These are phyloP conservation scores for Linurgus olivaceus DNA, from an alignment of 2,797 vertebrate genomes.

Conservation along the genomic window DNA sequence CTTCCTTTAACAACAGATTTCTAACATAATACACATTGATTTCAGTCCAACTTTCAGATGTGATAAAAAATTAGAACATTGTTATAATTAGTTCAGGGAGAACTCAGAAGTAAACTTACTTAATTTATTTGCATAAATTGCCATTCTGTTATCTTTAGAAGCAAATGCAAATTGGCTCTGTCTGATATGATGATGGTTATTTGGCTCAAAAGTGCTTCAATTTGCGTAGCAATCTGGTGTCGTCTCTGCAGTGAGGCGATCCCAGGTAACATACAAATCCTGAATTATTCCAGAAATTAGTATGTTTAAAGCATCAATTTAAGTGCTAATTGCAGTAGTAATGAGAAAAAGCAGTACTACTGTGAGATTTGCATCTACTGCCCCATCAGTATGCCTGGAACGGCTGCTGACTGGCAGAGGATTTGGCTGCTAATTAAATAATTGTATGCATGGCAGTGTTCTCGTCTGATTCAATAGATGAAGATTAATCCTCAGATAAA, in stretches of 20 bases:
- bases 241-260: conserved; percentile 82
- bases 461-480: conserved; percentile 91
- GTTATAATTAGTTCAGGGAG: conserved; percentile 85
- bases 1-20: conserved; percentile 71
- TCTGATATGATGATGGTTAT: conserved; percentile 86
- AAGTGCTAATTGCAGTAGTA: conserved; percentile 98
- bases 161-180: conserved; percentile 83
- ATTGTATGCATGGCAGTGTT: conserved; percentile 96
- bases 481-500: conserved; percentile 99
- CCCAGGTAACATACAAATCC: conserved; percentile 90
- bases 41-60: conserved; percentile 78
- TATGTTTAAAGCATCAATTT: conserved; percentile 95
- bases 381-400: conserved; percentile 90
- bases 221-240: conserved; percentile 86
- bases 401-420: conserved; percentile 83
- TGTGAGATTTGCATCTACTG: conserved; percentile 86
- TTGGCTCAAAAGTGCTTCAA: conserved; percentile 88
- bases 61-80: conserved; percentile 82
- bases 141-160: conserved; percentile 85
- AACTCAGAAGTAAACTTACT: conserved; percentile 86
- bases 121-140: conserved; percentile 89
- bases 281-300: conserved; percentile 92
- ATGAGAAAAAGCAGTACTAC: conserved; percentile 92
- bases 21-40: conserved; percentile 72
- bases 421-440: conserved; percentile 97